Base-by-base conservation (phyloP, 1,140 invertebrate genomes). In the Oedothorax gibbosus region DNA sequence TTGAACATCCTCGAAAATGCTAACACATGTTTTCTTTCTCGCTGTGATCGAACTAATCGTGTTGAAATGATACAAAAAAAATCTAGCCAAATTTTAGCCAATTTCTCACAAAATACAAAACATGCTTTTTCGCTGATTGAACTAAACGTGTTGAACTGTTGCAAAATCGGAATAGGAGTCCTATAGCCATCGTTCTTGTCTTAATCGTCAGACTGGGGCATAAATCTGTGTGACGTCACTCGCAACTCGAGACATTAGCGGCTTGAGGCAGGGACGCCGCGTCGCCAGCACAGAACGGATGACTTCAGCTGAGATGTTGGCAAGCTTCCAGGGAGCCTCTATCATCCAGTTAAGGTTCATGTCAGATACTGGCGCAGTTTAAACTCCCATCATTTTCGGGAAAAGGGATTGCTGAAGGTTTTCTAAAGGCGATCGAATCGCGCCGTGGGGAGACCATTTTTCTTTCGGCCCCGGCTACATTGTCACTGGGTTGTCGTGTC, bases 341-440 rank as follows among this genome's bases (percentile, higher is more conserved):
- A 84, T 84, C 81, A 84, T 84, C 81, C 71, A 84, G 81, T 84
- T 84, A 84, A 76, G 81, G 81, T 84, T 76, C 81, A 84, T 84
- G 81, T 84, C 81, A 84, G 81, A 84, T 72, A 84, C 81, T 84
- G 51, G 81, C 81, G 81, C 81, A 84, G 81, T 84, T 84, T 84
- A 84, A 84, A 84, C 81, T 84, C 81, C 81, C 81, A 84, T 84
- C 81, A 84, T 84, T 84, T 84, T 84, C 81, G 65, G 71, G 69
- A 73, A 82, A 82, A 73, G 69, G 80, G 73, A 82, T 82, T 60
- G 80, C 56, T 75, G 81, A 84, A 84, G 81, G 81, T 84, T 84
- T 84, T 76, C 81, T 35, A 35, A 18, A 66, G 62, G 71, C 81
- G 81, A 84, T 84, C 81, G 81, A 84, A 84, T 84, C 81, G 49